Evolutionary conservation across 30 jellyfish, hydroid and myxozoan species (phyloP).

Genomic region (Aurelia sp.): DNA sequence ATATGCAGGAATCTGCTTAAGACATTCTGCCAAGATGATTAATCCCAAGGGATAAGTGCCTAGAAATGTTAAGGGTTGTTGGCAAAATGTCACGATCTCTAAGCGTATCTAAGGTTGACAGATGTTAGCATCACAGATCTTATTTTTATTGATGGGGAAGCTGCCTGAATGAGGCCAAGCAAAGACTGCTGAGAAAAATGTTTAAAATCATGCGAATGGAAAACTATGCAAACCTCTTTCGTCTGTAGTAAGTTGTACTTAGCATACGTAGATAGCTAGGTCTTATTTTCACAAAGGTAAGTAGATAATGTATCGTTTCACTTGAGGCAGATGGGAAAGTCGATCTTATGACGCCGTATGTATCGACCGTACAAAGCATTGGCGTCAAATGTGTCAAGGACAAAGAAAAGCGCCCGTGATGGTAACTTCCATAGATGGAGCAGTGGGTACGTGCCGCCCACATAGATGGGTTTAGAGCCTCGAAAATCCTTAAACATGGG

Average conservation of each 20-base stretch:
- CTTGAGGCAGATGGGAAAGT: too few relatives aligned
- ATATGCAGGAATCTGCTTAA: background rate
- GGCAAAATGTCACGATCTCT: conserved; percentile 20
- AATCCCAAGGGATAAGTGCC: background rate
- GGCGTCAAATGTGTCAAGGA: too few relatives aligned
- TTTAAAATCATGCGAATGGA: conserved; percentile 65
- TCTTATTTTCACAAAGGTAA: too few relatives aligned
- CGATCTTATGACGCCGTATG: too few relatives aligned
- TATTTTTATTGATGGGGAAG: background rate
- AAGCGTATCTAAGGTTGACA: conserved; percentile 64
- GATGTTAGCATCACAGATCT: conserved; percentile 19
- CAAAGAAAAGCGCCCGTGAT: too few relatives aligned
- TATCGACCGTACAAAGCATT: too few relatives aligned
- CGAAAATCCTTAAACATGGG: too few relatives aligned
- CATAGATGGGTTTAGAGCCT: too few relatives aligned
- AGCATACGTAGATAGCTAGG: too few relatives aligned
- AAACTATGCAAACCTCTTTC: conserved; percentile 52
- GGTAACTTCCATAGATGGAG: too few relatives aligned
- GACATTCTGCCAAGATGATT: background rate
- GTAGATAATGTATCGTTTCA: too few relatives aligned
- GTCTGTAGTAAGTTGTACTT: conserved; percentile 36
- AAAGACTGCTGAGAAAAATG: conserved; percentile 4
- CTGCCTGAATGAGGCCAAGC: conserved; percentile 25
- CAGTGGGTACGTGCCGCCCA: too few relatives aligned
- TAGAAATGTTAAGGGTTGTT: conserved; percentile 11